Conservation (phyloP, 2,888 invertebrate genomes). For the Heliconius hortense region DNA sequence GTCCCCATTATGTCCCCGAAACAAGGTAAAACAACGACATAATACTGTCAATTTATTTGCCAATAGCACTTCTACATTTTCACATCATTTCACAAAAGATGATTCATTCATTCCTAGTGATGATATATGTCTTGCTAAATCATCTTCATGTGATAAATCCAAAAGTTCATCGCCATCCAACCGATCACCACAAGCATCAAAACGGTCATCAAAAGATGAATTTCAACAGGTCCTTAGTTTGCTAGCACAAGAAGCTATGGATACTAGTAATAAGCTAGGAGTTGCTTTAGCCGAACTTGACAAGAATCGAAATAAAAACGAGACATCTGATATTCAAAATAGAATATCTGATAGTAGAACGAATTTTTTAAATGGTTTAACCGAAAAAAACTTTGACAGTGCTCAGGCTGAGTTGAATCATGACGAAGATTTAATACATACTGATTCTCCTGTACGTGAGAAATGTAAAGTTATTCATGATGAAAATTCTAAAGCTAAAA, state of each 20-base stretch:
- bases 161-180: slow-evolving; percentile 82
- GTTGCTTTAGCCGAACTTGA: slow-evolving; percentile 84
- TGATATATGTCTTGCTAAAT: slow-evolving; percentile 75
- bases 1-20: slow-evolving; percentile 62
- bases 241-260: slow-evolving; percentile 88
- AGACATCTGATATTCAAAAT: slow-evolving; percentile 72
- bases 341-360: slow-evolving; percentile 76
- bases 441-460: slow-evolving; percentile 40
- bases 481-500: slow-evolving; percentile 62
- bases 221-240: slow-evolving; percentile 88
- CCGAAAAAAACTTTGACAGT: slow-evolving; percentile 60
- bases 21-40: slow-evolving; percentile 80
- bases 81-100: slow-evolving; percentile 78
- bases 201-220: slow-evolving; percentile 76
- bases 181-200: slow-evolving; percentile 78
- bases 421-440: slow-evolving; percentile 41
- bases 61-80: slow-evolving; percentile 73
- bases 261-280: slow-evolving; percentile 87
- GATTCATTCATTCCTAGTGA: slow-evolving; percentile 78
- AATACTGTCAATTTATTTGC: slow-evolving; percentile 77
- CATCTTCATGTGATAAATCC: slow-evolving; percentile 78
- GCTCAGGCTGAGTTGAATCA: slow-evolving; percentile 56
- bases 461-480: slow-evolving; percentile 38
- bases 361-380: slow-evolving; percentile 75
- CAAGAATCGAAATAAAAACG: slow-evolving; percentile 71